These are phyloP conservation scores for Chalcis sispes DNA, from an alignment of 2,888 invertebrate species.

Conservation along the genomic window DNA sequence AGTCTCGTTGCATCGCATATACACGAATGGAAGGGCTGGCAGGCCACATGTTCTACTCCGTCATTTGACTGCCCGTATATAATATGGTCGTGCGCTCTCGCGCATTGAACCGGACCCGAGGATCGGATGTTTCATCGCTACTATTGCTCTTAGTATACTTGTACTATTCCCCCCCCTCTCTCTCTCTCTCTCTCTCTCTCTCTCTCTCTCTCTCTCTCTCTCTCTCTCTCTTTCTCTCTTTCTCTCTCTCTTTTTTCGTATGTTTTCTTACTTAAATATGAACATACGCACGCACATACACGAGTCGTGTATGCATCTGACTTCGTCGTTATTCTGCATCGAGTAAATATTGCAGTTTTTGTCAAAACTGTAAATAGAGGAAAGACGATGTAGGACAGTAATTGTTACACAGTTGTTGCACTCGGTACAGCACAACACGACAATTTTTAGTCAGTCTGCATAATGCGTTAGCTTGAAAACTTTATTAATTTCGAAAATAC, in stretches of 20 bases:
- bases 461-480: too few relatives aligned
- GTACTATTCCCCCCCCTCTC: too few relatives aligned
- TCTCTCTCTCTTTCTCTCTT: too few relatives aligned
- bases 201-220: too few relatives aligned
- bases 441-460: background rate
- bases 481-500: too few relatives aligned
- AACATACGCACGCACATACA: background rate
- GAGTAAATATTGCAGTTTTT: conserved; percentile 43
- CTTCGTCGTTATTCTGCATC: conserved; percentile 19
- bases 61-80: conserved; percentile 71
- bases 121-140: too few relatives aligned
- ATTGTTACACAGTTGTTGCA: conserved; percentile 14
- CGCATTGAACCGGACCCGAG: conserved; percentile 8
- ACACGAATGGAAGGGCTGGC: conserved; percentile 72
- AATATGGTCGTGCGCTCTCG: conserved; percentile 20
- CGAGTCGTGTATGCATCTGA: conserved; percentile 24
- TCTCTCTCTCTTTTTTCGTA: too few relatives aligned
- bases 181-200: too few relatives aligned
- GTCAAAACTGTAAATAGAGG: conserved; percentile 15
- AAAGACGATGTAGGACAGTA: conserved; percentile 29
- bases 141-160: too few relatives aligned
- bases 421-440: background rate
- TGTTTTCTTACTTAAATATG: too few relatives aligned
- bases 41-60: conserved; percentile 72
- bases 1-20: conserved; percentile 59